Evolutionary conservation across 2,113 vertebrate genomes (phyloP), one percentile per base, ranked within the genome.

Genomic region (Mandrillus leucophaeus): DNA sequence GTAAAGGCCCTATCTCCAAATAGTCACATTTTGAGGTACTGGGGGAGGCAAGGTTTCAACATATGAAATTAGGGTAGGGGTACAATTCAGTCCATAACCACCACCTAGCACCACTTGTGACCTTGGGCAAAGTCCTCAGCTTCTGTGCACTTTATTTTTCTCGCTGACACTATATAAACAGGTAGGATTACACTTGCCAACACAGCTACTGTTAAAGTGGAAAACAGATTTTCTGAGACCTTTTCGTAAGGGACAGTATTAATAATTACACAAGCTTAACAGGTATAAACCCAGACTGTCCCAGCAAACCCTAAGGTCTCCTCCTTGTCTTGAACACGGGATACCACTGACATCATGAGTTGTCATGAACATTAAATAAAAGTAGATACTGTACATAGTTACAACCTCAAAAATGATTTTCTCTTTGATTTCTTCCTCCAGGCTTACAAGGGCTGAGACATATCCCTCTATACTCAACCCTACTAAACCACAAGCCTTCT

Each of bases 141-240:
- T 32, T 40, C 89, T 38, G 16, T 32, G 95, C 59, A 35, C 72
- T 52, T 57, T 8, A 3, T 27, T 38, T 50, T 70, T 64, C 75
- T 78, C 64, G 16, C 17, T 35, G 10, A 70, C 6, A 16, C 3
- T 1, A 40, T 6, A 7, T 52, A 12, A 72, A 45, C 0, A 72
- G 16, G 11, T 23, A 35, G 52, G 52, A n/a, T 43, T 32, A 1
- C 10, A 52, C 23, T 43, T 61, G 70, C 40, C 57, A 25, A 14
- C 1, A 43, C 12, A 25, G 68, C 20, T 14, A 12, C 7, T 2
- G 0, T 3, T 3, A 55, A 1, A 38, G 10, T 10, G 23, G 7
- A 45, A 27, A 14, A 3, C 0, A 68, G 55, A n/a, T 1, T 30
- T 16, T 12, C 50, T 59, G 50, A 6, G 35, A 10, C 32, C 32